Evolutionary conservation across 2,113 vertebrate genomes (phyloP), one percentile per base, ranked within the genome.

Genomic region (Nerophis ophidion): DNA sequence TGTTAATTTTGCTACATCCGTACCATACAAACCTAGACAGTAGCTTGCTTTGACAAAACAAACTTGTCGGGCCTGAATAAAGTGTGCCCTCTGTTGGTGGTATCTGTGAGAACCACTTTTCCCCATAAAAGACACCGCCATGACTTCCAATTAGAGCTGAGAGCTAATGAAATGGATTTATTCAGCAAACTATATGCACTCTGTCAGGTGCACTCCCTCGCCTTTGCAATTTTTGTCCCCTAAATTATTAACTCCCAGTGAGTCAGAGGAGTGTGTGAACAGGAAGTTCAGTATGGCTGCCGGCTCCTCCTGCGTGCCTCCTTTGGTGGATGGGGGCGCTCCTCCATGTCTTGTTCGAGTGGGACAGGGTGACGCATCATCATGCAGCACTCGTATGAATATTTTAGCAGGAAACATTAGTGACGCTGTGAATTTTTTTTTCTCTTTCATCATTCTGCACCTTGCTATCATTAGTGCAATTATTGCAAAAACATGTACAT

Each of bases 361-460:
- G 70, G 75, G 77, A 77, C 69, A 79, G 53, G 53, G 77, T 82
- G 85, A 87, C 79, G 74, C 83, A 83, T 84, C 83, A 83, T 84
- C 77, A 80, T 81, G 84, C 81, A 60, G 82, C 82, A 83, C 71
- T 62, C 70, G 62, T 66, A 74, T 81, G 79, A 83, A 87, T 87
- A 87, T 82, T 85, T 87, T 73, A 87, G 64, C 85, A 87, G 83
- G 81, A 85, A 85, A 83, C 85, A 86, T 86, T 83, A 82, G 80
- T 75, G 75, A 83, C 35, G 79, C 72, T 72, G 79, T 82, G 50
- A 74, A 62, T 50, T 79, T 51, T 54, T 56, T 56, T 49, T 42
- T 6, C 74, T 58, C 75, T 83, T 80, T 77, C 80, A 82, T 82
- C 72, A 77, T 72, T 77, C 61, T 71, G 61, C 63, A 60, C 19